Evolutionary conservation across 2,113 vertebrate species (phyloP), one percentile per base, ranked within the genome.

Genomic region (Isichthys henryi): DNA sequence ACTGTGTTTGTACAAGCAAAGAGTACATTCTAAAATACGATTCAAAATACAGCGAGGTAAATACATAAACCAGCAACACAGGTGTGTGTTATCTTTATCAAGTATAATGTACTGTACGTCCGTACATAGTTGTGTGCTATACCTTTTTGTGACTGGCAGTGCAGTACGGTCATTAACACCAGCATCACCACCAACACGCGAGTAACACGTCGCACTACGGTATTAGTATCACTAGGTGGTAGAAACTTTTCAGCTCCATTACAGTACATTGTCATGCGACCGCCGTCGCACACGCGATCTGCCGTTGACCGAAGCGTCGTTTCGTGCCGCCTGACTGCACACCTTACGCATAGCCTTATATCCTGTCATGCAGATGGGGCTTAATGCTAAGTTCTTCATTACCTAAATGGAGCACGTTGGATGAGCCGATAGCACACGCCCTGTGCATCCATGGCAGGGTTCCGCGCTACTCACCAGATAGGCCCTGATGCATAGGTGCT

Each of bases 401-500:
- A 15, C 35, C 70, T 8, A 77, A 2, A 19, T 43, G 31, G 17
- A 48, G 19, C 23, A 11, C 21, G 45, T n/a, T 48, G 46, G 46
- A 46, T 0, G 43, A 80, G 31, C 74, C 0, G 17, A 80, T 19
- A 21, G 17, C 17, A 35, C 35, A 13, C 31, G 3, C 19, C 13
- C 8, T 10, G 15, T 1, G 83, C 10, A 49, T 50, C 13, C 13
- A 2, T 0, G 31, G 62, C 62, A 31, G n/a, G 62, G n/a, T 27
- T 77, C 35, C 27, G 0, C 15, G 70, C 2, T 19, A 89, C 96
- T 95, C 90, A 99, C 98, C 98, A 99, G 94, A 92, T 99, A 99
- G 0, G 98, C 98, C 91, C 98, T 94, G 93, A 99, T 97, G 90
- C 98, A 99, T 90, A 99, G 94, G 88, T 99, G 98, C 84, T 99